These are phyloP conservation scores for Cheilosia soror DNA, from an alignment of 2,888 invertebrate genomes.

Conservation along the genomic window DNA sequence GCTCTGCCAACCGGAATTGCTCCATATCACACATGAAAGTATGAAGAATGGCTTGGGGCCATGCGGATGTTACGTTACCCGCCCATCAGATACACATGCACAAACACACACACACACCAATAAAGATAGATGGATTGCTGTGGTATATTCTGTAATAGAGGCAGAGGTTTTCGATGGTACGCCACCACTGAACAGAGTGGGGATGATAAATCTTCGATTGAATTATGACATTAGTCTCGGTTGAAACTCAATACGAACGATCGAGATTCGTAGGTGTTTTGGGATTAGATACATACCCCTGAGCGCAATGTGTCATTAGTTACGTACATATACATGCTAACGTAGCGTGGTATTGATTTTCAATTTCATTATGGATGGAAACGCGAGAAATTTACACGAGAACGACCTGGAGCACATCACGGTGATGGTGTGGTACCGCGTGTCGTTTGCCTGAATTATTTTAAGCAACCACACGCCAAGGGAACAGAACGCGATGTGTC, in stretches of 20 bases:
- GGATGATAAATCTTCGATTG: conserved; percentile 71
- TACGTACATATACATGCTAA: conserved; percentile 39
- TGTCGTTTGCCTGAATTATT: conserved; percentile 28
- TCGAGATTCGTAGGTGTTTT: conserved; percentile 70
- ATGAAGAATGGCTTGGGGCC: conserved; percentile 47
- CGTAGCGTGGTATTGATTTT: conserved; percentile 60
- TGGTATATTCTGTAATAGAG: conserved; percentile 51
- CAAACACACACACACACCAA: neutral
- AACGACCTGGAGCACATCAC: conserved; percentile 36
- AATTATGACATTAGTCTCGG: conserved; percentile 72
- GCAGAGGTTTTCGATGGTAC: conserved; percentile 34
- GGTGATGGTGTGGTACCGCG: conserved; percentile 9
- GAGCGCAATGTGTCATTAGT: conserved; percentile 69
- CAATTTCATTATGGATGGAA: conserved; percentile 62
- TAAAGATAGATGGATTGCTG: conserved; percentile 24
- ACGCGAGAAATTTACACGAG: conserved; percentile 60
- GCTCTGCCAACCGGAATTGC: conserved; percentile 52
- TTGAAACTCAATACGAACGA: conserved; percentile 68
- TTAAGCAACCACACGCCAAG: conserved; percentile 32
- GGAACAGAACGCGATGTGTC: conserved; percentile 39
- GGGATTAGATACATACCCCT: conserved; percentile 63
- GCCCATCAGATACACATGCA: conserved; percentile 18
- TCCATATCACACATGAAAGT: conserved; percentile 68
- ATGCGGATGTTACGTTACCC: conserved; percentile 37
- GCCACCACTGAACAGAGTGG: conserved; percentile 39